These are phyloP conservation scores for Zosterops pallidus DNA, from an alignment of 2,113 vertebrate genomes.

Conservation along the genomic window DNA sequence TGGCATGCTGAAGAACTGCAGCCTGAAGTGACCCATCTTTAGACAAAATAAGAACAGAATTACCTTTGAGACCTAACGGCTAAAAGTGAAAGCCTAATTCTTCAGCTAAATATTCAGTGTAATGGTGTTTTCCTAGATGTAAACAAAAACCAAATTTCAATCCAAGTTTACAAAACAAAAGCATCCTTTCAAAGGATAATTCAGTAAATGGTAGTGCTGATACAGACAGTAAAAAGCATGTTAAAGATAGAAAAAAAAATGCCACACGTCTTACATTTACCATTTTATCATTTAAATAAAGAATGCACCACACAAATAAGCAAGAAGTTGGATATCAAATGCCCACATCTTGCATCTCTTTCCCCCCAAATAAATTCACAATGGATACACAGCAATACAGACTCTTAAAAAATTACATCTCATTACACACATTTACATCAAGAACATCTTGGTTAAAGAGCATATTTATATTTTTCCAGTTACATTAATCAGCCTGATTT, in stretches of 20 bases:
- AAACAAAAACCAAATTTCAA: not conserved
- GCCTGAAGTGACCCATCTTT: not conserved
- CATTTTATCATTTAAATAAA: constrained; percentile 9
- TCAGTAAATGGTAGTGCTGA: not conserved
- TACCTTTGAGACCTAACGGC: not conserved
- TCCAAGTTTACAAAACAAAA: not conserved
- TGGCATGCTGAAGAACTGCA: not conserved
- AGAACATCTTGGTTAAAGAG: not conserved
- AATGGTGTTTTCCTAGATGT: not conserved
- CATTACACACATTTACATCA: constrained; percentile 16
- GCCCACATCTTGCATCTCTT: not conserved
- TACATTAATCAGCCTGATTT: constrained; percentile 20
- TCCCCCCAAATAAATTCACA: not conserved
- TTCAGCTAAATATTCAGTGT: not conserved
- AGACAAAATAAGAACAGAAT: not conserved
- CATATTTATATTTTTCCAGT: constrained; percentile 8
- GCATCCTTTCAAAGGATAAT: not conserved
- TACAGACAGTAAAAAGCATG: not conserved
- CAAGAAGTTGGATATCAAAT: constrained; percentile 6
- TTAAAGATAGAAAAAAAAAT: not conserved
- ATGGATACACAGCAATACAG: not conserved
- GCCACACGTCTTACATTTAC: not conserved
- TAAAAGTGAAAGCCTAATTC: not conserved
- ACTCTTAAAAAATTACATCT: constrained; percentile 21
- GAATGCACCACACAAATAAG: not conserved